Evolutionary conservation across 2,888 invertebrate genomes (phyloP).

Genomic region (Amphiduros pacificus): DNA sequence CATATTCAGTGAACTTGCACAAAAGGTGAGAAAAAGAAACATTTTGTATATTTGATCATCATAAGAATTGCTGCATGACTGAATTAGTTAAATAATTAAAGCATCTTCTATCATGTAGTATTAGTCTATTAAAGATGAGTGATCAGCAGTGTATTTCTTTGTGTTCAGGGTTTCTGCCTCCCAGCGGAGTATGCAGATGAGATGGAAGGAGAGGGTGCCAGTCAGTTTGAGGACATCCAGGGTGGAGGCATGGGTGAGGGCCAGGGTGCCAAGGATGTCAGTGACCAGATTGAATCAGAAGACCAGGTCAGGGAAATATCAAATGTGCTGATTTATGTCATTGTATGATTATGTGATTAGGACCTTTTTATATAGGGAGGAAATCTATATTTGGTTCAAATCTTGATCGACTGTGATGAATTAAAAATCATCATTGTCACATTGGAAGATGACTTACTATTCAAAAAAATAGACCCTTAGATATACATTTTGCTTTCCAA

Average conservation of each 20-base stretch:
- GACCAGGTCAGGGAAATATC: slow-evolving; percentile 74
- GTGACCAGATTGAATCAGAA: slow-evolving; percentile 81
- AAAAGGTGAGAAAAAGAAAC: slow-evolving; percentile 65
- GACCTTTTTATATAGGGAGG: background rate
- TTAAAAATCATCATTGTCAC: no score
- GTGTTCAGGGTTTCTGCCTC: slow-evolving; percentile 78
- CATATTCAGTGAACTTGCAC: slow-evolving; percentile 80
- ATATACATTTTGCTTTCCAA: no score
- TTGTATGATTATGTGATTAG: background rate
- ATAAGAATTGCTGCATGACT: no score
- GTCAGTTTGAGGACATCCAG: slow-evolving; percentile 62
- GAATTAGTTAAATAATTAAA: no score
- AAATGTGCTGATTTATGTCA: background rate
- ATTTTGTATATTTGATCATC: no score
- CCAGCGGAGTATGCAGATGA: slow-evolving; percentile 72
- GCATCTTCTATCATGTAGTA: no score
- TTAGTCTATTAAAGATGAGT: no score
- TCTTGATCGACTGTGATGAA: no score
- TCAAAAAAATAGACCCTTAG: no score
- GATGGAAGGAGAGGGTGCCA: slow-evolving; percentile 56
- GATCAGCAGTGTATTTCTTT: background rate
- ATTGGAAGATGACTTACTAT: no score
- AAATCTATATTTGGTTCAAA: no score
- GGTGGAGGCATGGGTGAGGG: slow-evolving; percentile 93
- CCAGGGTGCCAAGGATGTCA: slow-evolving; percentile 86